Percentiles rank a stretch among this genome's conserved stretches.
These are phyloP conservation scores for Atta colombica DNA, from an alignment of 1,140 invertebrate species.

Conservation along the genomic window DNA sequence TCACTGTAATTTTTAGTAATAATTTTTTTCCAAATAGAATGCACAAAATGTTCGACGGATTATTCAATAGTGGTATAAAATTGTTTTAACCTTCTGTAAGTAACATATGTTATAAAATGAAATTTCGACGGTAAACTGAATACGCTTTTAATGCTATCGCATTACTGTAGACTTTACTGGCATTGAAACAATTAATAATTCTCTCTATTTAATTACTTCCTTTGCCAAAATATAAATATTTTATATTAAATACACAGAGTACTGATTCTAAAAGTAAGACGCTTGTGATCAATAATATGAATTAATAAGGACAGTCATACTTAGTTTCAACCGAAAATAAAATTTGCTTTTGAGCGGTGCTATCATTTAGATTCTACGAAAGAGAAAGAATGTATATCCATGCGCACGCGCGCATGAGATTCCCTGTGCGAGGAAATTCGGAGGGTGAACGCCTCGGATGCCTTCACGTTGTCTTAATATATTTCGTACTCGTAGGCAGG, in stretches of 20 bases:
- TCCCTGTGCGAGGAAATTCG: slow-evolving; percentile 30
- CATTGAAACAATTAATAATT: neutral
- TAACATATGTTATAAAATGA: neutral
- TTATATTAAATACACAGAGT: neutral
- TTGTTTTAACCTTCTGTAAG: neutral
- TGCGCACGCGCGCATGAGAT: slow-evolving; percentile 5
- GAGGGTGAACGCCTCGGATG: slow-evolving; percentile 37
- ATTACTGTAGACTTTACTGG: neutral
- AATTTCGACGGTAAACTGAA: neutral
- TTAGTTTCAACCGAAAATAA: neutral
- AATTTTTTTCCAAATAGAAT: neutral
- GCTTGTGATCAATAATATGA: neutral
- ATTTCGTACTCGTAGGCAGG: slow-evolving; percentile 44
- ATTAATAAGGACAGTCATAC: slow-evolving; percentile 1
- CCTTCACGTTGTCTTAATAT: slow-evolving; percentile 55
- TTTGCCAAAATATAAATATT: neutral
- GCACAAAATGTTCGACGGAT: neutral
- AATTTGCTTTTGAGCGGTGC: neutral
- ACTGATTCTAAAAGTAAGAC: neutral
- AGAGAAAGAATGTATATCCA: neutral
- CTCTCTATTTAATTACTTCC: neutral
- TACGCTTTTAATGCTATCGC: neutral
- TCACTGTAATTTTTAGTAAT: neutral
- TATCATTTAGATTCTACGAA: slow-evolving; percentile 6
- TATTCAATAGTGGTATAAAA: neutral